Evolutionary conservation across 2,888 invertebrate genomes (phyloP), one percentile per base, ranked within the genome.

Genomic region (Lobophora halterata): DNA sequence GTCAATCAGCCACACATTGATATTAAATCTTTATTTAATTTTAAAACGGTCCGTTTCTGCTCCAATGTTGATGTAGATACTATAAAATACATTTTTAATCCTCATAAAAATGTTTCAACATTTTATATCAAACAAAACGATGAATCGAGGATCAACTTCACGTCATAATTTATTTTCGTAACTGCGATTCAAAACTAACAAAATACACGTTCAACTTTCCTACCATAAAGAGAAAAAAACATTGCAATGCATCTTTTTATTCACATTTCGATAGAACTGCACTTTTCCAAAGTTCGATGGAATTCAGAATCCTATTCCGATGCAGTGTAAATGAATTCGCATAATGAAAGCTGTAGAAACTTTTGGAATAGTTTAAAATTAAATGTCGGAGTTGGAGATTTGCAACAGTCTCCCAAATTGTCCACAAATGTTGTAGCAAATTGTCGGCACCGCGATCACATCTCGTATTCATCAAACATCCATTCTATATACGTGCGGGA

Each of bases 381-480:
- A 63, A 71, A 67, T 46, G 58, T 55, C 50, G 40, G 43, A 52
- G 43, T 47, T 47, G 26, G 45, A 29, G 25, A 32, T 48, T 25
- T 14, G 35, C 34, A 37, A 42, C 29, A 43, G 38, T 28, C 26
- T 28, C 17, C 18, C 26, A 28, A 12, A 39, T 24, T 34, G 38
- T 39, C 49, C 52, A 43, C 41, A 37, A 50, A 35, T 44, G 34
- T 57, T 52, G 58, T 52, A 53, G 46, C 39, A 59, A 64, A 58
- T 61, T 63, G 56, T 55, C 52, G 50, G 58, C 58, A 61, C 56
- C 46, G 51, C 59, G 62, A 69, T 68, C 71, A 60, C 65, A 72
- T 71, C 71, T 71, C 66, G 69, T 72, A 73, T 77, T 77, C 76
- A 77, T 78, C 79, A 79, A 80, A 79, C 76, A 78, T 62, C 72